Evolutionary conservation across 2,797 vertebrate species (phyloP).

Genomic region (Sylvilagus floridanus): DNA sequence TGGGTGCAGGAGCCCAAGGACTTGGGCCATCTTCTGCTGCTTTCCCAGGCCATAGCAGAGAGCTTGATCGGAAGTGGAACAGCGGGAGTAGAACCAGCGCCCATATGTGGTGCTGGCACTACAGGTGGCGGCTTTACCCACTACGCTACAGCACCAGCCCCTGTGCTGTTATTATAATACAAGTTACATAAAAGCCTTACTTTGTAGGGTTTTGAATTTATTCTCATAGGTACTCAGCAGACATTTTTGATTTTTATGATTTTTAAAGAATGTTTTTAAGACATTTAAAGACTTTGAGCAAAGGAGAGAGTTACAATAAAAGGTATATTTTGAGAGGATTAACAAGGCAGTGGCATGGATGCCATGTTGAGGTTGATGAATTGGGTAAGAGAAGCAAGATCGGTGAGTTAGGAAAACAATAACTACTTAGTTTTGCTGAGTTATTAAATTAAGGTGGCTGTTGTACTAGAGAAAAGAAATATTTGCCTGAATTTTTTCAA

Average conservation of each 20-base stretch:
- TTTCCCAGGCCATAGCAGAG: no score
- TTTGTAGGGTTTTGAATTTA: neutral
- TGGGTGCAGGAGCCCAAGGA: no score
- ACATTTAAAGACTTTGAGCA: neutral
- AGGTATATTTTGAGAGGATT: neutral
- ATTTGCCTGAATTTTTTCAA: neutral
- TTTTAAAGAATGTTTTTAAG: no score
- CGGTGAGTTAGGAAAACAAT: neutral
- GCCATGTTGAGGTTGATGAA: neutral
- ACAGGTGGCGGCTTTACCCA: no score
- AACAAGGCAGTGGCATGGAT: neutral
- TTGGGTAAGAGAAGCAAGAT: neutral
- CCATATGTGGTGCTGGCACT: no score
- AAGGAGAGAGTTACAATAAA: neutral
- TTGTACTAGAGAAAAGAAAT: neutral
- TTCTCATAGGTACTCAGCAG: neutral
- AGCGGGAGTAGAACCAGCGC: no score
- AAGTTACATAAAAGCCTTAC: neutral
- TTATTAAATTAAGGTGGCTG: neutral
- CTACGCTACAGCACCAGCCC: no score
- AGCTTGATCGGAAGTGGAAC: no score
- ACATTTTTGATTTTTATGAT: neutral
- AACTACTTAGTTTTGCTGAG: neutral
- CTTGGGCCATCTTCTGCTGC: no score
- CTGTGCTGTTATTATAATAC: neutral